phyloP scores from a whole-genome alignment of 2,888 invertebrate genomes.

The Drosophila stalkeri region DNA sequence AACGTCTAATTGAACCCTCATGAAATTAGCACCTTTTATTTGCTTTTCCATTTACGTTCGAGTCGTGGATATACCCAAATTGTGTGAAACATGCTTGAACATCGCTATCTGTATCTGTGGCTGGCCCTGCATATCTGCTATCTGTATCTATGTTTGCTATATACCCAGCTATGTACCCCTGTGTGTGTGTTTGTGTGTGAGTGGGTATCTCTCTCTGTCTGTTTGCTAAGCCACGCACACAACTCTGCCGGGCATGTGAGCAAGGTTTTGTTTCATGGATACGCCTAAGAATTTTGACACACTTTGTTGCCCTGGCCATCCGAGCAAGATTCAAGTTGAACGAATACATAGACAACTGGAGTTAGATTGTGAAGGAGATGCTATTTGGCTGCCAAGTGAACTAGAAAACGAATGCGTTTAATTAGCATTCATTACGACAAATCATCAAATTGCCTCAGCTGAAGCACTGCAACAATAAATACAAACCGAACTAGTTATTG shows the following conservation, averaged over 20 bases:
- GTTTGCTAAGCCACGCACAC: constrained; percentile 30
- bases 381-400: constrained; percentile 65
- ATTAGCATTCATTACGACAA: constrained; percentile 83
- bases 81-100: constrained; percentile 55
- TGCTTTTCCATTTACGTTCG: constrained; percentile 74
- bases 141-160: constrained; percentile 32
- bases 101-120: constrained; percentile 47
- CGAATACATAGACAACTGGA: constrained; percentile 32
- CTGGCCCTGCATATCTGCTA: constrained; percentile 37
- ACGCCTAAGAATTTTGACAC: constrained; percentile 77
- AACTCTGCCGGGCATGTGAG: constrained; percentile 29
- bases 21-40: constrained; percentile 84
- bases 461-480: constrained; percentile 69
- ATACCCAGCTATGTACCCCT: constrained; percentile 9
- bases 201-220: constrained; percentile 16
- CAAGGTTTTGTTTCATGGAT: constrained; percentile 62
- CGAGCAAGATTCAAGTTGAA: constrained; percentile 31
- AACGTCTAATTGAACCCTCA: constrained; percentile 83
- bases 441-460: constrained; percentile 73
- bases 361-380: constrained; percentile 24
- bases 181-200: constrained; percentile 6
- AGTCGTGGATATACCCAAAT: constrained; percentile 69
- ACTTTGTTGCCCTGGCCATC: constrained; percentile 59
- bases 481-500: constrained; percentile 60
- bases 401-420: constrained; percentile 80